Evolutionary conservation across 2,797 vertebrate species (phyloP).

Genomic region (Pseudomugil gertrudae): DNA sequence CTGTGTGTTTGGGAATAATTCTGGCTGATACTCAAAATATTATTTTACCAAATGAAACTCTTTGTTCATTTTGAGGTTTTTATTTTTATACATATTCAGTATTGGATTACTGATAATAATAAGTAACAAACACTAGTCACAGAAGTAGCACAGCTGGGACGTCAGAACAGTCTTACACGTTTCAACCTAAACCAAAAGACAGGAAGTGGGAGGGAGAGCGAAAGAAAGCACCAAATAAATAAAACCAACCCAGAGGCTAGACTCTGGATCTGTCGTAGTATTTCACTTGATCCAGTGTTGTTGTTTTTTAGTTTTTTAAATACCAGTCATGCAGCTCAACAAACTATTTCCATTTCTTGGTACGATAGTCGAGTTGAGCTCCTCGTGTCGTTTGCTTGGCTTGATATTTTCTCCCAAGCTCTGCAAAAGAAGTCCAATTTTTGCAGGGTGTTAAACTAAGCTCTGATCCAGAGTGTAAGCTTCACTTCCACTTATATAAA

Average conservation of each 20-base stretch:
- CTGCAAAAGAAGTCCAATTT: constrained; percentile 5
- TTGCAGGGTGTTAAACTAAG: constrained; percentile 33
- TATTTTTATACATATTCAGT: neutral
- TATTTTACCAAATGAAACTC: neutral
- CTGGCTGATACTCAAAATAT: neutral
- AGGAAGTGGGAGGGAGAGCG: neutral
- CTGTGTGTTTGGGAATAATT: neutral
- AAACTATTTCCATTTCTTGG: constrained; percentile 57
- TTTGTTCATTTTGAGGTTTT: neutral
- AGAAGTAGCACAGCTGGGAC: neutral
- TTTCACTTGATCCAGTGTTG: constrained; percentile 43
- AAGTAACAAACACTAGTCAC: neutral
- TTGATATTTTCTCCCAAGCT: constrained; percentile 53
- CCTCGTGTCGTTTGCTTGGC: constrained; percentile 52
- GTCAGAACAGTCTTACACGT: constrained; percentile 3
- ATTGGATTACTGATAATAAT: too few species aligned
- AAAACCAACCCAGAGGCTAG: constrained; percentile 19
- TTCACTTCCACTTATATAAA: constrained; percentile 17
- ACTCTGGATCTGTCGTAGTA: constrained; percentile 31
- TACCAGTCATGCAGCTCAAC: constrained; percentile 39
- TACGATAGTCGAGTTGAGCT: constrained; percentile 46
- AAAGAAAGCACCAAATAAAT: constrained; percentile 25
- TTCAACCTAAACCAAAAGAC: constrained; percentile 19
- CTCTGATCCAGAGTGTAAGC: constrained; percentile 16
- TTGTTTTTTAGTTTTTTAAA: constrained; percentile 23